Conservation (phyloP, 2,888 invertebrate species). For the Drosophila maculinotata region DNA sequence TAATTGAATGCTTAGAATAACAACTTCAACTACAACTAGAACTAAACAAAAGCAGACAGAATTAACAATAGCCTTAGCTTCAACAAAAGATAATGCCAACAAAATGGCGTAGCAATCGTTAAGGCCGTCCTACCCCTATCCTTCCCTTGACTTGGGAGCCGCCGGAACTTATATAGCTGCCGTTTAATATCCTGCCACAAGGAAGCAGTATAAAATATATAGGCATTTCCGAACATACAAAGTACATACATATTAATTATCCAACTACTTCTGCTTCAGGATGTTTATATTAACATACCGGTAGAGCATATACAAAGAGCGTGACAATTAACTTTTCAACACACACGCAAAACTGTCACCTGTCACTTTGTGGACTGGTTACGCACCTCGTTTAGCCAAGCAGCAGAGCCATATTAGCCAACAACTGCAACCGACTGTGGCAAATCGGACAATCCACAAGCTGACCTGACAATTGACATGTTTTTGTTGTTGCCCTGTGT, state of each 20-base stretch:
- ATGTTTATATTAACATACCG: too few species aligned
- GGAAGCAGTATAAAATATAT: too few species aligned
- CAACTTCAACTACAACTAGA: conserved; percentile 7
- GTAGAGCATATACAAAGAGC: too few species aligned
- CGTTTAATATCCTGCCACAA: too few species aligned
- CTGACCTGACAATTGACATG: conserved; percentile 38
- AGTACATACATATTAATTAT: too few species aligned
- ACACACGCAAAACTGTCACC: conserved; percentile 3
- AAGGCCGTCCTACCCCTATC: not conserved
- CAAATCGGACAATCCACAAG: conserved; percentile 11
- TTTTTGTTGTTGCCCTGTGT: conserved; percentile 14
- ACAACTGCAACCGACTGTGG: not conserved
- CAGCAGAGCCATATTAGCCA: too few species aligned
- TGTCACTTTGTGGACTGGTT: conserved; percentile 10
- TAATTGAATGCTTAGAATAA: conserved; percentile 44
- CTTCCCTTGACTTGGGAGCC: not conserved
- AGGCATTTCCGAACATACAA: too few species aligned
- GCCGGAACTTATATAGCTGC: too few species aligned
- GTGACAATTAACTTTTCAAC: not conserved
- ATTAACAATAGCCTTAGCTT: too few species aligned
- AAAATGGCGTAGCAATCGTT: conserved; percentile 24
- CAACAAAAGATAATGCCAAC: conserved; percentile 23
- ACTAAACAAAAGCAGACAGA: too few species aligned
- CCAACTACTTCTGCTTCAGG: too few species aligned
- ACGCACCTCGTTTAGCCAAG: not conserved